A percentile compares a stretch with the other conserved stretches of the same genome.
Evolutionary conservation across 2,888 invertebrate genomes (phyloP).

Genomic region (Teleogryllus oceanicus): DNA sequence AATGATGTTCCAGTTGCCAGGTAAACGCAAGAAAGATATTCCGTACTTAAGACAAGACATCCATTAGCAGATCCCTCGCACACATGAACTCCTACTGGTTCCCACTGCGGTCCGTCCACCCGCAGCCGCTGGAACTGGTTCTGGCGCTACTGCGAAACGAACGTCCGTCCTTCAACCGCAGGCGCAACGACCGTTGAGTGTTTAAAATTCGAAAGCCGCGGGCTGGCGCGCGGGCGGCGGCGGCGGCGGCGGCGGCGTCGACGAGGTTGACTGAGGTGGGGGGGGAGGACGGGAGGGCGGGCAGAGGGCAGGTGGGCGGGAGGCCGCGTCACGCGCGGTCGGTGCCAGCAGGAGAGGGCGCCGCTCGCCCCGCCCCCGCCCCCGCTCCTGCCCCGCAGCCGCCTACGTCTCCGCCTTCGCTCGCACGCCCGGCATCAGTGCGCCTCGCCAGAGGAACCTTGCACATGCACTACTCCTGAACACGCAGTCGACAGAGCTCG

Average conservation of each 20-base stretch:
- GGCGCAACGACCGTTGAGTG: slow-evolving; percentile 6
- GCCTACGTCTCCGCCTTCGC: no score
- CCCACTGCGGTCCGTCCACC: not conserved
- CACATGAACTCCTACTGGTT: no score
- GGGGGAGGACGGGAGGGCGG: not conserved
- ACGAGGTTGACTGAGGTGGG: not conserved
- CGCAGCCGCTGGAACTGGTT: not conserved
- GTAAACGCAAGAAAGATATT: no score
- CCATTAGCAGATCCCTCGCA: no score
- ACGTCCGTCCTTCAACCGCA: slow-evolving; percentile 18
- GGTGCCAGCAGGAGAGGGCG: not conserved
- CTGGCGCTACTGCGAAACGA: not conserved
- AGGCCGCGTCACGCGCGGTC: not conserved
- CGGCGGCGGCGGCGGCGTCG: not conserved
- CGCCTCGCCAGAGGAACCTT: no score
- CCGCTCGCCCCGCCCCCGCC: no score
- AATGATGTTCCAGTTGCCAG: no score
- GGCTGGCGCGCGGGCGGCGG: not conserved
- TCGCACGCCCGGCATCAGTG: no score
- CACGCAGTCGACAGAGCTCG: no score
- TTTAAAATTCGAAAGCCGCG: slow-evolving; percentile 8
- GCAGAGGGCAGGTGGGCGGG: not conserved
- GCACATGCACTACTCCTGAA: no score
- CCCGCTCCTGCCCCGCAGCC: no score
- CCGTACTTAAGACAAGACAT: no score